Base-by-base conservation (phyloP, 2,797 vertebrate genomes). In the Allobates femoralis region DNA sequence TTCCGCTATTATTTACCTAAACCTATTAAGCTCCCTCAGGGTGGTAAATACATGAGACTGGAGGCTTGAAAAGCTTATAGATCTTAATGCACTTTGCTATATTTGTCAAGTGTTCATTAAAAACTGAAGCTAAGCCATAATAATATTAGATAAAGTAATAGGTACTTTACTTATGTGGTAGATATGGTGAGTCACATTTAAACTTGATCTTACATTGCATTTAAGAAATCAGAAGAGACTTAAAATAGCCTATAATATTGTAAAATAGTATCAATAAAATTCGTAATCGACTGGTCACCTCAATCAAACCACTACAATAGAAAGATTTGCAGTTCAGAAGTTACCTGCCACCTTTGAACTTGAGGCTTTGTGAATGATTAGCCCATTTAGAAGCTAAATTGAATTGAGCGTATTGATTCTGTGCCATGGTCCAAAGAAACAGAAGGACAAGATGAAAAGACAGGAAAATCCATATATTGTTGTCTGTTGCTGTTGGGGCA, bases 391-490 rank as follows among this genome's bases (percentile, higher is more conserved):
- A 56, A 79, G 81, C 83, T 79, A 89, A 83, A 71, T 83, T 14
- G 60, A 51, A 64, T 74, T 82, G 32, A 89, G 82, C 30, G 32
- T 87, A 87, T 19, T 87, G 84, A 86, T 77, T 89, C 87, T 64
- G 56, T 89, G 3, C 30, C 89, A 15, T 66, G 83, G 51, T 14
- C 76, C 86, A 84, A 89, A 3, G 88, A 1, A 81, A 62, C 69
- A 58, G 55, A 2, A 3, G 26, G 71, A 32, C 50, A 60, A 55
- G 75, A 85, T 81, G 55, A 12, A 34, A 6, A 90, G 28, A 84
- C 86, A 30, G 41, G 64, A 5, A 87, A 19, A 16, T 79, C 76
- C 37, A 23, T 58, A 5, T 85, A 55, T 30, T 53, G 19, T 32
- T 0, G 34, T 79, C 16, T 85, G 34, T 37, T 53, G 60, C 56